Conservation (phyloP, 2,888 invertebrate genomes). For the Zeuzera pyrina region DNA sequence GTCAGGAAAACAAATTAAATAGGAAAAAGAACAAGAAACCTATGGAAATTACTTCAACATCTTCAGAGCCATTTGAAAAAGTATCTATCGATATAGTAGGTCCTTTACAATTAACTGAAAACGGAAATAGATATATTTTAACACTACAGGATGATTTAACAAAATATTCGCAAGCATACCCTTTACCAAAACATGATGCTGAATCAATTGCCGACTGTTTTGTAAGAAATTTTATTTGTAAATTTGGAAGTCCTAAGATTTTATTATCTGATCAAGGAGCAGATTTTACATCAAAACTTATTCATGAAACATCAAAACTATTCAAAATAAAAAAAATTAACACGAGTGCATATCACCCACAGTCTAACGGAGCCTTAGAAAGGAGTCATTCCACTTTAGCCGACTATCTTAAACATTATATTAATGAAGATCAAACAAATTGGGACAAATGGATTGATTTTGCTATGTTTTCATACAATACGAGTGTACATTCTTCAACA, state of each 20-base stretch:
- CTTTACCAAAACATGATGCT: slow-evolving; percentile 21
- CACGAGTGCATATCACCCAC: slow-evolving; percentile 27
- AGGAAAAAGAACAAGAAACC: slow-evolving; percentile 16
- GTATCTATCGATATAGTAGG: slow-evolving; percentile 23
- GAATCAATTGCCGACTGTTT: slow-evolving; percentile 20
- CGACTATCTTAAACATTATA: slow-evolving; percentile 32
- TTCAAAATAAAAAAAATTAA: slow-evolving; percentile 26
- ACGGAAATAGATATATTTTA: slow-evolving; percentile 13
- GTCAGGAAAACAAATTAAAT: slow-evolving; percentile 1
- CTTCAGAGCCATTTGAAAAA: slow-evolving; percentile 19
- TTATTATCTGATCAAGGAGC: slow-evolving; percentile 28
- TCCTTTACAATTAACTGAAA: slow-evolving; percentile 18
- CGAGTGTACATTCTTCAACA: slow-evolving; percentile 24
- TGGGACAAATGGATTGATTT: slow-evolving; percentile 29
- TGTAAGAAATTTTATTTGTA: slow-evolving; percentile 17
- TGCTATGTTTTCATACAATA: slow-evolving; percentile 30
- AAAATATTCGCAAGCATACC: slow-evolving; percentile 15
- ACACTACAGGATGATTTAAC: slow-evolving; percentile 15
- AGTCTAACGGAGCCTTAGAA: slow-evolving; percentile 28
- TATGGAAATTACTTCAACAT: slow-evolving; percentile 24
- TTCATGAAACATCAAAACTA: slow-evolving; percentile 26
- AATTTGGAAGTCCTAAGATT: slow-evolving; percentile 29
- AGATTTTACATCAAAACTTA: slow-evolving; percentile 28
- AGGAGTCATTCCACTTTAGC: slow-evolving; percentile 24
- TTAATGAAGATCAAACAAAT: slow-evolving; percentile 24